Evolutionary conservation across 2,888 invertebrate species (phyloP).

Genomic region (Julus scanicus): DNA sequence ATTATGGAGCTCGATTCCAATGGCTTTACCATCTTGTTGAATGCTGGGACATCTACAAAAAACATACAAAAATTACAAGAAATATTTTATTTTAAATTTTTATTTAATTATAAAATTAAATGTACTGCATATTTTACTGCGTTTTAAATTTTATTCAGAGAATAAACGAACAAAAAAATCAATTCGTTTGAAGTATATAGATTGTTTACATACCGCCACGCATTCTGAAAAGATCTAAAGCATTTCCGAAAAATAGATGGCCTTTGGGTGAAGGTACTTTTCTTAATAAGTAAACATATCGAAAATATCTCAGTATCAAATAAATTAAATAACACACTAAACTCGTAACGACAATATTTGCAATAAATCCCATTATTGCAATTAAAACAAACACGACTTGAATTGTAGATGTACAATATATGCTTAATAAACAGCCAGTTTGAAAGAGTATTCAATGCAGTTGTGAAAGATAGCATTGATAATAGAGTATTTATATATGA

Average conservation of each 20-base stretch:
- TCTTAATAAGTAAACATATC: background rate
- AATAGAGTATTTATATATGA: background rate
- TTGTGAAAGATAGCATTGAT: background rate
- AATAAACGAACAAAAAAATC: too few species aligned
- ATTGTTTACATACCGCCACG: background rate
- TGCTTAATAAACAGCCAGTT: background rate
- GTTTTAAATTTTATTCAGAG: too few species aligned
- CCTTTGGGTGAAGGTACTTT: conserved; percentile 6
- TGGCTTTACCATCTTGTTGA: background rate
- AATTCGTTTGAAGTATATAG: background rate
- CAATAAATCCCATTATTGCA: background rate
- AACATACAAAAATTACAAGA: background rate
- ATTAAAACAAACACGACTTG: background rate
- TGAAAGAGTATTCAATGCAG: background rate
- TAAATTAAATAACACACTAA: background rate
- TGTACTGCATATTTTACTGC: too few species aligned
- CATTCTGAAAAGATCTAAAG: background rate
- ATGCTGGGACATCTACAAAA: background rate
- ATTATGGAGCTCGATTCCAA: background rate
- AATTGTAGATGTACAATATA: too few species aligned
- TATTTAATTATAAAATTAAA: too few species aligned
- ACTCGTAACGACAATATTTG: background rate
- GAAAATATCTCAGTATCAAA: background rate
- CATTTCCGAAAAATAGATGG: background rate
- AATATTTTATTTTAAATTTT: too few species aligned